Evolutionary conservation across 1,140 invertebrate species (phyloP).

Genomic region (Drosophila bocki): DNA sequence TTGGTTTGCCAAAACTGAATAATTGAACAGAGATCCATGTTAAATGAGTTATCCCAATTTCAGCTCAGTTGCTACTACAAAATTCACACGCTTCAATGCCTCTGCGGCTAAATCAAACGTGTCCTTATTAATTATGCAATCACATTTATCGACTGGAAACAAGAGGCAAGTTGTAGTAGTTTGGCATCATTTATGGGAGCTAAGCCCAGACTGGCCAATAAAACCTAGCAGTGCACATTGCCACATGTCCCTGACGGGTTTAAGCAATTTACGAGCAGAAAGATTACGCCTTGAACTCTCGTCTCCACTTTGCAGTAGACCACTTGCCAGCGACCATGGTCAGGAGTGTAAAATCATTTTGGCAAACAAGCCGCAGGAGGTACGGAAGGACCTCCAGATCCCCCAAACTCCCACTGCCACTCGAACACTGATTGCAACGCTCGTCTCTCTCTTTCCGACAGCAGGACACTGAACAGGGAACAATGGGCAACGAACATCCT

Average conservation of each 20-base stretch:
- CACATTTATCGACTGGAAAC: slow-evolving; percentile 30
- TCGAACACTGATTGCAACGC: slow-evolving; percentile 53
- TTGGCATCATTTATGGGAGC: slow-evolving; percentile 1
- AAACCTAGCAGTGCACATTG: slow-evolving; percentile 2
- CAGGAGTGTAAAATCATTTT: slow-evolving; percentile 64
- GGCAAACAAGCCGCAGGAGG: slow-evolving; percentile 62
- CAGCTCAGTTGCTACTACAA: slow-evolving; percentile 2
- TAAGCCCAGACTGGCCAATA: slow-evolving; percentile 11
- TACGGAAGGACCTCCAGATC: slow-evolving; percentile 1
- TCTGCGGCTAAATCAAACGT: slow-evolving; percentile 29
- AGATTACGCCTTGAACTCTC: slow-evolving; percentile 42
- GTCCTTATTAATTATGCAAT: slow-evolving; percentile 43
- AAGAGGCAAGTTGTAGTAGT: not conserved
- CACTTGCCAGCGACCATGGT: slow-evolving; percentile 35
- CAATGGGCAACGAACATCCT: not conserved
- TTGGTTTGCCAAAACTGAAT: slow-evolving; percentile 9
- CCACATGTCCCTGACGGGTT: slow-evolving; percentile 40
- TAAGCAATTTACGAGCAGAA: slow-evolving; percentile 52
- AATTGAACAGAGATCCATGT: slow-evolving; percentile 21
- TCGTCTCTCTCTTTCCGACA: slow-evolving; percentile 16
- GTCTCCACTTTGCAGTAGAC: slow-evolving; percentile 19
- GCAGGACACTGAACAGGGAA: slow-evolving; percentile 19
- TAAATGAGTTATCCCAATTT: slow-evolving; percentile 21
- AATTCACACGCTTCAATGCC: slow-evolving; percentile 24
- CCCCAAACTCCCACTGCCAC: slow-evolving; percentile 13